Evolutionary conservation across 2,888 invertebrate species (phyloP).

Genomic region (Phania funesta): DNA sequence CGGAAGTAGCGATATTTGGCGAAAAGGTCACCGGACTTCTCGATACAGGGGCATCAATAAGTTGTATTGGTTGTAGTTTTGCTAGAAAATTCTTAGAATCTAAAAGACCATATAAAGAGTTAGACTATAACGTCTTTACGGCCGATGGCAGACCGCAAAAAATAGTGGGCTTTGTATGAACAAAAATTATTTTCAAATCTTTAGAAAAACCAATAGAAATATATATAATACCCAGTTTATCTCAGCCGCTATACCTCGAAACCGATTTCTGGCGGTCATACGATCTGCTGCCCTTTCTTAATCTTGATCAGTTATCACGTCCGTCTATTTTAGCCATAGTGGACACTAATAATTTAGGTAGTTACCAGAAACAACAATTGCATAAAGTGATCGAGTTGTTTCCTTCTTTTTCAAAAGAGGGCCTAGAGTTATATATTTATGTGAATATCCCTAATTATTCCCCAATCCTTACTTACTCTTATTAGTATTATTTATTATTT

Average conservation of each 20-base stretch:
- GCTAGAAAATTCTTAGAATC: slow-evolving; percentile 9
- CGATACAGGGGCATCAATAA: slow-evolving; percentile 25
- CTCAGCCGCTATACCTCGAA: neutral
- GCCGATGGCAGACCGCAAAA: slow-evolving; percentile 6
- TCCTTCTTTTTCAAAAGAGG: neutral
- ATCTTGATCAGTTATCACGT: neutral
- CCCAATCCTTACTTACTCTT: too few relatives aligned
- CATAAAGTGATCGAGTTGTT: too few relatives aligned
- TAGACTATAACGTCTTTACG: neutral
- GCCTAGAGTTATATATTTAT: too few relatives aligned
- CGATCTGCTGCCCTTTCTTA: neutral
- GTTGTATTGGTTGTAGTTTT: slow-evolving; percentile 1
- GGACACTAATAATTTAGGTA: too few relatives aligned
- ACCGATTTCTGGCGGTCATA: neutral
- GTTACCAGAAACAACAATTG: too few relatives aligned
- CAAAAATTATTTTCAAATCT: neutral
- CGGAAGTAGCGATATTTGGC: neutral
- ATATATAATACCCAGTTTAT: neutral
- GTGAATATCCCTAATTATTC: too few relatives aligned
- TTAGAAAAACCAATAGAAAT: slow-evolving; percentile 4
- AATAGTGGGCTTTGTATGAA: neutral
- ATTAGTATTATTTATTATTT: too few relatives aligned
- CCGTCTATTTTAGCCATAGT: neutral
- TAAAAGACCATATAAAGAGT: neutral
- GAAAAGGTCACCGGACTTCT: neutral